Percentiles rank a stretch among this genome's conserved stretches.
phyloP scores from a whole-genome alignment of 2,113 vertebrate genomes.

The Gobio gobio region DNA sequence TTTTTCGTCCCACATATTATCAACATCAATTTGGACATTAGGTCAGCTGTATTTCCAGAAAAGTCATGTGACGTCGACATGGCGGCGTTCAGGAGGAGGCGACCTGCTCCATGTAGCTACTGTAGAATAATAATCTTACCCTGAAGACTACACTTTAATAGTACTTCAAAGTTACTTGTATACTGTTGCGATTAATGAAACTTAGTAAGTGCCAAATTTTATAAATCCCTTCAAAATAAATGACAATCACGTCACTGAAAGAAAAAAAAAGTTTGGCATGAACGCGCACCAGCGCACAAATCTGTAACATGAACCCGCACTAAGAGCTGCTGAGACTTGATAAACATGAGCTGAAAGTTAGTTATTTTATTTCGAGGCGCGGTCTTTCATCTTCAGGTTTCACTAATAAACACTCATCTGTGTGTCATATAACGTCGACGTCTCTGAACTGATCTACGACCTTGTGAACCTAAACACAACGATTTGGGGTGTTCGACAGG shows the following conservation, averaged over 20 bases:
- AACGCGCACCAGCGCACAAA: neutral
- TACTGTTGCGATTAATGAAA: neutral
- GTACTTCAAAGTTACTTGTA: neutral
- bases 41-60: no score
- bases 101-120: neutral
- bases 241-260: neutral
- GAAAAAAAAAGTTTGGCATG: neutral
- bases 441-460: neutral
- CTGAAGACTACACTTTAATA: neutral
- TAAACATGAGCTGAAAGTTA: conserved; percentile 11
- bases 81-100: neutral
- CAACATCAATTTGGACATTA: neutral
- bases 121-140: neutral
- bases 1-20: neutral
- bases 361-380: neutral
- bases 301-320: neutral
- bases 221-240: neutral
- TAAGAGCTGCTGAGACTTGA: neutral
- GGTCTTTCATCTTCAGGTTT: conserved; percentile 14
- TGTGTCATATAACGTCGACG: neutral
- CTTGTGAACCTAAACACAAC: neutral
- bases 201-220: neutral
- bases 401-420: neutral
- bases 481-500: neutral
- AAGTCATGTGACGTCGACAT: conserved; percentile 8